phyloP scores from a whole-genome alignment of 2,797 vertebrate species.

The Falco columbarius region DNA sequence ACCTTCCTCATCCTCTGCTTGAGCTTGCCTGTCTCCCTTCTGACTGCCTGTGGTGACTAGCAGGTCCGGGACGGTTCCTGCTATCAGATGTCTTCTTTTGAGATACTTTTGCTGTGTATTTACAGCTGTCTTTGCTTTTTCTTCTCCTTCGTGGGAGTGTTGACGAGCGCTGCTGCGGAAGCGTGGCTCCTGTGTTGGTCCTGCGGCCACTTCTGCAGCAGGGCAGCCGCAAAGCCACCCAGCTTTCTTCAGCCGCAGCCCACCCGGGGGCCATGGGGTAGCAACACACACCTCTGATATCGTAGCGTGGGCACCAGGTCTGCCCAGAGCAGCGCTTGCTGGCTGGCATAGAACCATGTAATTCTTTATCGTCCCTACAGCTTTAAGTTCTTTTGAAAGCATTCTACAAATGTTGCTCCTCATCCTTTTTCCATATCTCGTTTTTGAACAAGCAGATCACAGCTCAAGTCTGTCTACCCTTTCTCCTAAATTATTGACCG shows the following conservation, averaged over 20 bases:
- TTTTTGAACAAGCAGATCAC: slow-evolving; percentile 47
- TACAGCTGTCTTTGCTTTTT: neutral
- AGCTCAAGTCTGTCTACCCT: slow-evolving; percentile 33
- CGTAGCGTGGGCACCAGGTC: neutral
- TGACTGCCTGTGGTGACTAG: neutral
- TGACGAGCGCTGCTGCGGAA: fast-evolving
- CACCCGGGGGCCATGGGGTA: fast-evolving
- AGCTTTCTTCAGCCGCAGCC: neutral
- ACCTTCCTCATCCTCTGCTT: neutral
- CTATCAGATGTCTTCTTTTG: neutral
- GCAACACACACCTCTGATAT: neutral
- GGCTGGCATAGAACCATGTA: neutral
- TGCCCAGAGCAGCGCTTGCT: neutral
- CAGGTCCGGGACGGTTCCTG: neutral
- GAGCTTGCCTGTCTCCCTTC: neutral
- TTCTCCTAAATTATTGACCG: slow-evolving; percentile 63
- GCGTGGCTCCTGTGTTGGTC: fast-evolving
- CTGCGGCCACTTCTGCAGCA: neutral
- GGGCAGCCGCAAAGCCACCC: neutral
- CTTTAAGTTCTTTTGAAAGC: neutral
- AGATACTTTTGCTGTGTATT: neutral
- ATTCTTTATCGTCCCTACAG: neutral
- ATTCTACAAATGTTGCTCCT: neutral
- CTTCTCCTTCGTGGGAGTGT: neutral
- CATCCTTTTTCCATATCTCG: neutral